These are phyloP conservation scores for Druceiella hillmani DNA, from an alignment of 2,888 invertebrate species.

Conservation along the genomic window DNA sequence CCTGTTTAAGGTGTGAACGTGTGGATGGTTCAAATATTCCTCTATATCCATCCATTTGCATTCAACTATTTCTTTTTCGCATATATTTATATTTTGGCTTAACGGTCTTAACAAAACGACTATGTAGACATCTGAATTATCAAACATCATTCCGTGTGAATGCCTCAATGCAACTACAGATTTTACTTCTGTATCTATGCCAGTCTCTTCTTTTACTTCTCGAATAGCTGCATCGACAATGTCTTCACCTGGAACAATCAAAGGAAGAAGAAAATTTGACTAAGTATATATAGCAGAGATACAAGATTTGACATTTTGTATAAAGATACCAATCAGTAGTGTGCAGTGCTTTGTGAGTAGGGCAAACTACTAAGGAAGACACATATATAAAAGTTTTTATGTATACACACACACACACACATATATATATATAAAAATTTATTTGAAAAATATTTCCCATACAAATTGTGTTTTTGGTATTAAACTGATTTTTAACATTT, in stretches of 20 bases:
- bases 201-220: slow-evolving; percentile 90
- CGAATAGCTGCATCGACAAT: slow-evolving; percentile 74
- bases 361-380: too few relatives aligned
- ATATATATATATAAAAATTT: too few relatives aligned
- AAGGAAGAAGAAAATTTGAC: not conserved
- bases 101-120: slow-evolving; percentile 67
- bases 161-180: slow-evolving; percentile 76
- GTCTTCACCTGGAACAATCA: slow-evolving; percentile 63
- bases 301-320: too few relatives aligned
- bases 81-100: slow-evolving; percentile 58
- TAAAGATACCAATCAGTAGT: too few relatives aligned
- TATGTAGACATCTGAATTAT: slow-evolving; percentile 83
- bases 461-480: too few relatives aligned
- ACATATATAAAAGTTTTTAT: too few relatives aligned
- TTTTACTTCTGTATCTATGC: slow-evolving; percentile 68
- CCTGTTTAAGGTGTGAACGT: slow-evolving; percentile 68
- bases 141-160: slow-evolving; percentile 67
- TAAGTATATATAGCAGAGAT: too few relatives aligned
- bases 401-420: too few relatives aligned
- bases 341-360: too few relatives aligned
- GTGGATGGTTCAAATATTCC: slow-evolving; percentile 64
- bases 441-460: too few relatives aligned
- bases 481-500: too few relatives aligned
- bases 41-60: slow-evolving; percentile 79
- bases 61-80: slow-evolving; percentile 70